Evolutionary conservation across 2,113 vertebrate species (phyloP).

Genomic region (Aptenodytes patagonicus): DNA sequence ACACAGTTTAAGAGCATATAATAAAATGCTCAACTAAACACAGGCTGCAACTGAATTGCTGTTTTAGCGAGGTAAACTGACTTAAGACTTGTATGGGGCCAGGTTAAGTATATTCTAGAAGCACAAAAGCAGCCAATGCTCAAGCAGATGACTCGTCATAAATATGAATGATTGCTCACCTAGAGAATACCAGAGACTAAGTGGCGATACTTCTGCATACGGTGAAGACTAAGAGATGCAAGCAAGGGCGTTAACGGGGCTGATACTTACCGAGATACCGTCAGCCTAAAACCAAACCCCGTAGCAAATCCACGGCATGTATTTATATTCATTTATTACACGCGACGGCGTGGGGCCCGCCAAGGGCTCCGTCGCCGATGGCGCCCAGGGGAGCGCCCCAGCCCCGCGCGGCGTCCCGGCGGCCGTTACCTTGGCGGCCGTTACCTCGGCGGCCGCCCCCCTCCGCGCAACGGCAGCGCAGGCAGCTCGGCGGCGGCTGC

Average conservation of each 20-base stretch:
- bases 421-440: neutral
- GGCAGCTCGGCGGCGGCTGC: no score
- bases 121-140: neutral
- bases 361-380: neutral
- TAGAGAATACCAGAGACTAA: neutral
- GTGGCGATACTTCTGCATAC: accelerated
- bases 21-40: neutral
- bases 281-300: neutral
- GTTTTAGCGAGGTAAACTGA: neutral
- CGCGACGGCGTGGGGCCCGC: accelerated
- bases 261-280: accelerated
- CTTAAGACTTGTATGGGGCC: neutral
- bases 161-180: neutral
- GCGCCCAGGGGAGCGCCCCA: neutral
- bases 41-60: neutral
- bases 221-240: no score
- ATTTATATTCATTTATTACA: accelerated
- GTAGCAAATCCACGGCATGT: accelerated
- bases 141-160: neutral
- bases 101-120: conserved; percentile 23
- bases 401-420: neutral
- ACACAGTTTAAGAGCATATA: neutral
- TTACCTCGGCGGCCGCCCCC: neutral
- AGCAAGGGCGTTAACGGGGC: neutral
- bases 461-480: neutral